A percentile compares a stretch with the other conserved stretches of the same genome.
These are phyloP conservation scores for Oligia strigilis DNA, from an alignment of 2,888 invertebrate genomes.

Conservation along the genomic window DNA sequence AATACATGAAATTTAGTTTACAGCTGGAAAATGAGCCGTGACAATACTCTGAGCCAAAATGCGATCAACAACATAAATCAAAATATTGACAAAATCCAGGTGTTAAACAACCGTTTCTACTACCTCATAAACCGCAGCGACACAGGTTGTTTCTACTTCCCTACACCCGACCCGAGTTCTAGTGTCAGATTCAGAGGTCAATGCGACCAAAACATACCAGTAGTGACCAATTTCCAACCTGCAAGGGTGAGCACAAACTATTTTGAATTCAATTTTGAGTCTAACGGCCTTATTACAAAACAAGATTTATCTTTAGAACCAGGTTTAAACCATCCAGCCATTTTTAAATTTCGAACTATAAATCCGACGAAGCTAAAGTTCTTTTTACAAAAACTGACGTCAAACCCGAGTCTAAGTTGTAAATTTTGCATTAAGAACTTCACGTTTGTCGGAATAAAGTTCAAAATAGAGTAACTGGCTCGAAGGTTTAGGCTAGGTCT, in stretches of 20 bases:
- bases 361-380: too few relatives aligned
- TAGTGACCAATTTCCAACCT: slow-evolving; percentile 37
- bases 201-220: slow-evolving; percentile 59
- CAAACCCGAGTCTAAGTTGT: too few relatives aligned
- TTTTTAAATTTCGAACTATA: too few relatives aligned
- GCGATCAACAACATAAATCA: slow-evolving; percentile 63
- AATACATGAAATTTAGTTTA: slow-evolving; percentile 70
- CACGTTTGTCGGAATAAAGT: too few relatives aligned
- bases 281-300: too few relatives aligned
- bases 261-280: neutral
- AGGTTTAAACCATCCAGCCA: too few relatives aligned
- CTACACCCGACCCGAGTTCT: slow-evolving; percentile 53
- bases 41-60: slow-evolving; percentile 50
- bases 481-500: too few relatives aligned
- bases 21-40: slow-evolving; percentile 80
- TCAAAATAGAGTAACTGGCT: too few relatives aligned
- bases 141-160: slow-evolving; percentile 75
- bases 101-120: slow-evolving; percentile 72
- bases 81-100: slow-evolving; percentile 57
- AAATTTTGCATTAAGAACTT: too few relatives aligned
- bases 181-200: slow-evolving; percentile 69
- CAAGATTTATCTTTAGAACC: too few relatives aligned
- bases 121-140: slow-evolving; percentile 65
- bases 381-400: too few relatives aligned
- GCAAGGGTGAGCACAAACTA: slow-evolving; percentile 29